phyloP scores from a whole-genome alignment of 1,140 invertebrate genomes.

The Leptinotarsa lineolata region DNA sequence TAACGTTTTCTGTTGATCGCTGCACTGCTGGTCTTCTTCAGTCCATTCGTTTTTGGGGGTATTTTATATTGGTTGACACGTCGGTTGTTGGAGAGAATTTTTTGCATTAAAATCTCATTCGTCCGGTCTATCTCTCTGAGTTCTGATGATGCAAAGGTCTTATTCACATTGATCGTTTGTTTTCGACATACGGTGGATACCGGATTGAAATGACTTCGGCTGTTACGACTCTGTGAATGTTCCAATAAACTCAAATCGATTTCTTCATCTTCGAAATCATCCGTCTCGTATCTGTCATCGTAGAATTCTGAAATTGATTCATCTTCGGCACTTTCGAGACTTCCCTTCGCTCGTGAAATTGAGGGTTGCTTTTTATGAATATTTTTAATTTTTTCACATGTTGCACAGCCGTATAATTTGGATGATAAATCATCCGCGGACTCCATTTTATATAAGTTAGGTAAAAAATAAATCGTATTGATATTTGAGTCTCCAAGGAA shows the following conservation, averaged over 20 bases:
- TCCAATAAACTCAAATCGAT: constrained; percentile 2
- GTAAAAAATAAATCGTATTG: neutral
- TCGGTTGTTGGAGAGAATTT: constrained; percentile 41
- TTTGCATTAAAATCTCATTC: constrained; percentile 45
- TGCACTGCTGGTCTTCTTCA: constrained; percentile 35
- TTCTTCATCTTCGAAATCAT: constrained; percentile 20
- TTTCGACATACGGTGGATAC: neutral
- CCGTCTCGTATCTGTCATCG: constrained; percentile 10
- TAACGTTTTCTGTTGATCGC: constrained; percentile 42
- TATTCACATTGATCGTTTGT: constrained; percentile 24
- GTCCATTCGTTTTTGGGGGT: constrained; percentile 8
- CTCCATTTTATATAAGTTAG: constrained; percentile 1
- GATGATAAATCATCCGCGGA: neutral
- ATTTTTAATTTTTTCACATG: constrained; percentile 15
- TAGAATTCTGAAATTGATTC: neutral
- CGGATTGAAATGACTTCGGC: neutral
- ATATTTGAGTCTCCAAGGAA: neutral
- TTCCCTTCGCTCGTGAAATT: neutral
- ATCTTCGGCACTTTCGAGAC: neutral
- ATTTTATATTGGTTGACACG: constrained; percentile 36
- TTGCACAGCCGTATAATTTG: constrained; percentile 19
- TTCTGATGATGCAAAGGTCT: constrained; percentile 38
- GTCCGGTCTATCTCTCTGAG: constrained; percentile 44
- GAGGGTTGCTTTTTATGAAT: neutral
- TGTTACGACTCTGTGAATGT: neutral